phyloP scores from a whole-genome alignment of 2,888 invertebrate species.

The Athalia circularis region DNA sequence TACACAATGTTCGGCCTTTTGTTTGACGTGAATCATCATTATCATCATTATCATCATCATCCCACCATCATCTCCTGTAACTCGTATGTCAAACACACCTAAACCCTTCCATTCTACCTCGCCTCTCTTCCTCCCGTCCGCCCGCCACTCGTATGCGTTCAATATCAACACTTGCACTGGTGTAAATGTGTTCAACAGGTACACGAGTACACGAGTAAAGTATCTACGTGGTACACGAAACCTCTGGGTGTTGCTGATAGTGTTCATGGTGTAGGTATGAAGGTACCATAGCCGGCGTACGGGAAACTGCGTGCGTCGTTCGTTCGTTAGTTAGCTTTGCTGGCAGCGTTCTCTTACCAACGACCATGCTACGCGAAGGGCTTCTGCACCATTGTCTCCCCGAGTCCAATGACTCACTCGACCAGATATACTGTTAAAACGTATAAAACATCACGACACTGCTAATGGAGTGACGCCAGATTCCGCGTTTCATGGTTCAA shows the following conservation, averaged over 20 bases:
- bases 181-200: conserved; percentile 36
- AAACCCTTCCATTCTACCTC: conserved; percentile 1
- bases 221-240: no score
- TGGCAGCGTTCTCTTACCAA: no score
- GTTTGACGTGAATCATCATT: conserved; percentile 70
- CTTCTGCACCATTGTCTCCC: conserved; percentile 65
- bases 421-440: conserved; percentile 62
- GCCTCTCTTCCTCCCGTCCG: background rate
- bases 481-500: no score
- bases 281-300: no score
- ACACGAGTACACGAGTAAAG: background rate
- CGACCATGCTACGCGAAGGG: conserved; percentile 41
- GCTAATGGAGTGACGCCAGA: background rate
- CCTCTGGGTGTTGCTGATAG: no score
- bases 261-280: conserved; percentile 6
- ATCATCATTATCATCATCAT: no score
- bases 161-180: no score
- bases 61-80: conserved; percentile 51
- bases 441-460: background rate
- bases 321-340: background rate
- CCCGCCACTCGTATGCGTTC: background rate
- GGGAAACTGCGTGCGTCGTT: conserved; percentile 26
- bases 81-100: conserved; percentile 47
- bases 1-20: conserved; percentile 67
- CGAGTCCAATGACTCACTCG: conserved; percentile 66